Evolutionary conservation across 2,797 vertebrate genomes (phyloP), one percentile per base, ranked within the genome.

Genomic region (Acrossocheilus fasciatus): DNA sequence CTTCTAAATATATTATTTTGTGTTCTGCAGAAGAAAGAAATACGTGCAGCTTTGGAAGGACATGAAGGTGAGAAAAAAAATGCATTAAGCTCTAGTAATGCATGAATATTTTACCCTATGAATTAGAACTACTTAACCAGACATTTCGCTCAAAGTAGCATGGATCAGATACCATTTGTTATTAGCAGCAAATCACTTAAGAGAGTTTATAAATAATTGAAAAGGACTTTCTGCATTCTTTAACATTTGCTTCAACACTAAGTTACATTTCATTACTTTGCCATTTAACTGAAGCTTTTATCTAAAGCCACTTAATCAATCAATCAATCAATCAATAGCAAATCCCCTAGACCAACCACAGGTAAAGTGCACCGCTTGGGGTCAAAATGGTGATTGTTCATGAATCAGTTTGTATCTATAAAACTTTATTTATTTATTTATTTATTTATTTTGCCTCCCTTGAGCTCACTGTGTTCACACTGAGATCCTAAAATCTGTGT

Each of bases 51-150:
- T 75, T 52, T 75, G 26, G 45, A 34, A 75, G 1, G 2, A 52
- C 26, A 75, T 12, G 8, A 75, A 11, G 9, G 30, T 34, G 73
- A 50, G 26, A 23, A 36, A 74, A 47, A n/a, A 73, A 74, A 74
- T 74, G 14, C 70, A 73, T 73, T 73, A 73, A 47, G 70, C 43
- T 45, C 70, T 73, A 73, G 43, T 47, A 73, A 73, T 43, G 8
- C 41, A 74, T 47, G 17, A n/a, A 47, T 74, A 74, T 45, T 76
- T 23, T 43, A 62, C 43, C 23, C 4, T 26, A 39, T 23, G 9
- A 72, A 72, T 72, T 43, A 23, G 20, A 43, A 72, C 20, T 72
- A 14, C 69, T 72, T 72, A 72, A 72, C 39, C 69, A 72, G 69
- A 43, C 39, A 72, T 43, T 43, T 23, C 39, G 43, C 39, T n/a